Evolutionary conservation across 2,113 vertebrate genomes (phyloP).

Genomic region (Hemiscyllium ocellatum): DNA sequence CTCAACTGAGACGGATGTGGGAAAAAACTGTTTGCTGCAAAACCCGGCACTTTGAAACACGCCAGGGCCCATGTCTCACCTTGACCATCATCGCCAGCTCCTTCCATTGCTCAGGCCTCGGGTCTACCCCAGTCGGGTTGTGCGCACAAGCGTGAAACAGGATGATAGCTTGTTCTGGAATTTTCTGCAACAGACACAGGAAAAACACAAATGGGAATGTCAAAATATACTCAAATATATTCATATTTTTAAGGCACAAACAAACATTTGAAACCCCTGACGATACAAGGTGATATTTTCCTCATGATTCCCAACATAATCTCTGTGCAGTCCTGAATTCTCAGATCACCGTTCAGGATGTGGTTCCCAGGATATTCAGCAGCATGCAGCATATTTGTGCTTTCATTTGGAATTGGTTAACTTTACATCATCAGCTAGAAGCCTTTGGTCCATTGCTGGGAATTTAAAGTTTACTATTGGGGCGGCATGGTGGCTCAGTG

Average conservation of each 20-base stretch:
- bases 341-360: background rate
- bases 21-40: background rate
- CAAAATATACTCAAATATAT: background rate
- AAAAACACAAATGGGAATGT: background rate
- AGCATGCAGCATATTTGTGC: background rate
- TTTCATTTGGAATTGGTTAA: background rate
- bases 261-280: background rate
- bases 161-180: constrained; percentile 84
- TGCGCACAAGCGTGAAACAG: constrained; percentile 91
- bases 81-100: constrained; percentile 74
- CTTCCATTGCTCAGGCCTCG: constrained; percentile 87
- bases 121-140: constrained; percentile 95
- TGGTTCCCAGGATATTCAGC: background rate
- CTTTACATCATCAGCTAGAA: background rate
- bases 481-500: too few relatives aligned
- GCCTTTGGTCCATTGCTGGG: background rate
- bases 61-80: constrained; percentile 55
- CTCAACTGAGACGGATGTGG: background rate
- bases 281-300: background rate
- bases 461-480: background rate
- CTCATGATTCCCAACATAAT: background rate
- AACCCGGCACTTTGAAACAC: background rate
- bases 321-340: background rate
- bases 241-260: background rate
- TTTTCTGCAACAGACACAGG: constrained; percentile 67